Evolutionary conservation across 2,888 invertebrate species (phyloP).

Genomic region (Tenthredo scrophulariae): DNA sequence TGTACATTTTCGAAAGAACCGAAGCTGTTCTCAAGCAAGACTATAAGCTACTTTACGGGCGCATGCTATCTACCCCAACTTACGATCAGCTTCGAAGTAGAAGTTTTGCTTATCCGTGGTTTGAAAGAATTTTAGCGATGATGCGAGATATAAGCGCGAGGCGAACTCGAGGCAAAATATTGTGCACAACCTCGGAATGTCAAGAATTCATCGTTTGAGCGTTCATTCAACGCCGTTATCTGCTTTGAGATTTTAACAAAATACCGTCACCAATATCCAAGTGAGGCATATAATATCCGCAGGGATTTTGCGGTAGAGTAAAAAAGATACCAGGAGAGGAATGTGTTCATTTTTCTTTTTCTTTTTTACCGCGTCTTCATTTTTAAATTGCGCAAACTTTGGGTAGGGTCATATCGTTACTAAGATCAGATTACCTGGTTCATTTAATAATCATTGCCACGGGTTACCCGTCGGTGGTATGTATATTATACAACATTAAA

Average conservation of each 20-base stretch:
- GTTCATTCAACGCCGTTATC: constrained; percentile 10
- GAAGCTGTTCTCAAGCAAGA: background rate
- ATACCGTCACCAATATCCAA: constrained; percentile 8
- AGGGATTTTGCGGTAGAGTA: background rate
- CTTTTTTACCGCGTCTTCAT: background rate
- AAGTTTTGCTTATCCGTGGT: background rate
- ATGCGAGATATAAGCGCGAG: background rate
- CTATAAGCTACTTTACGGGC: background rate
- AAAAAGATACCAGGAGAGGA: background rate
- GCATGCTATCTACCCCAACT: background rate
- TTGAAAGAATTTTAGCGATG: constrained; percentile 11
- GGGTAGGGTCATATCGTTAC: background rate
- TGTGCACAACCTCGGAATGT: constrained; percentile 31
- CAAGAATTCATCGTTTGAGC: constrained; percentile 36
- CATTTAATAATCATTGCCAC: background rate
- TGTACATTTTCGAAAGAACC: background rate
- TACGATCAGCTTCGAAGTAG: constrained; percentile 5
- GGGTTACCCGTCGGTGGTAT: background rate
- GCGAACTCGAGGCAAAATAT: constrained; percentile 20
- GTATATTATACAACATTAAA: constrained; percentile 26
- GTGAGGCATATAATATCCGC: constrained; percentile 11
- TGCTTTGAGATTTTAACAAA: constrained; percentile 3
- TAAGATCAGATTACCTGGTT: background rate
- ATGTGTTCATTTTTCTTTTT: background rate
- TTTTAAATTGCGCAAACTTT: background rate